Base-by-base conservation (phyloP, 2,888 invertebrate species). In the Pheosia gnoma region DNA sequence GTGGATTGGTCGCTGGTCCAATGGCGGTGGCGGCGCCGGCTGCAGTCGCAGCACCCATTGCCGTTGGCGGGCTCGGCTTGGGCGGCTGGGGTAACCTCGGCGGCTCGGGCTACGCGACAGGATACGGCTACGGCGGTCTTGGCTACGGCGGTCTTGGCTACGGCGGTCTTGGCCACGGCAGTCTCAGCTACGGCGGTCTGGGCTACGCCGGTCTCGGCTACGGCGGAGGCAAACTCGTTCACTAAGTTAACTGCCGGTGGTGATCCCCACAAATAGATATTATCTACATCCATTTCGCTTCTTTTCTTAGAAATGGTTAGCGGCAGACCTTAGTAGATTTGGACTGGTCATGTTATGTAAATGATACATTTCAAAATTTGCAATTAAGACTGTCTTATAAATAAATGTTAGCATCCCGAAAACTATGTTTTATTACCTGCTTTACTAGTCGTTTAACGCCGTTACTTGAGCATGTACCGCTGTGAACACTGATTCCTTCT, bases 251-350 rank as follows among this genome's bases (percentile, higher is more conserved):
- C 54, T 70, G 65, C 74, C 74, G 77, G 71, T 77, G 68, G 76
- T 68, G 67, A 75, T 70, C 72, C 72, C 74, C 72, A 79, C 76
- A 80, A 83, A 80, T 75, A 80, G 80, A 86, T 81, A 64, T 69
- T 73, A 85, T 89, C 87, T 90, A 87, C 84, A 87, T 79, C 89
- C 89, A 87, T 91, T 91, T 91, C 88, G 68, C 70, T 74, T 78
- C 71, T 70, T 79, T 81, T 72, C 61, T 78, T 77, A 74, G 89
- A 91, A 91, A 90, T 89, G 89, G 90, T 85, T 84, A 84, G 85
- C 87, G 86, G 90, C 89, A 88, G 84, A 88, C 86, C 81, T 84
- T 82, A 79, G 68, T 76, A 78, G 71, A 77, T 70, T 72, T 73
- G 76, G 79, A 83, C 80, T 83, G 83, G 83, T 78, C 80, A 81